Conservation (phyloP, 2,113 vertebrate genomes). For the Neolamprologus caudopunctatus region DNA sequence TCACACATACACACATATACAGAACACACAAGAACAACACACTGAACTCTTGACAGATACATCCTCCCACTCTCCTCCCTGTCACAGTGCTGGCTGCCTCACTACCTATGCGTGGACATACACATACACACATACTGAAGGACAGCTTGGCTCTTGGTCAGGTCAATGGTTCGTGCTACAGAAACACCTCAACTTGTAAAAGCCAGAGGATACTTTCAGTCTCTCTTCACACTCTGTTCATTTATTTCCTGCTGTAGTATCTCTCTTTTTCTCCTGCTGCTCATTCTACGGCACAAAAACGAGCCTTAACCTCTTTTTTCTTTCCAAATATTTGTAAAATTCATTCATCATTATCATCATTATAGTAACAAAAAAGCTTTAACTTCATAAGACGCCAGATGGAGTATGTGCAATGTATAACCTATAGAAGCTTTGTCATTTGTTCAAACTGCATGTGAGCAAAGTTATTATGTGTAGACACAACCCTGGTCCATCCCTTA, state of each 20-base stretch:
- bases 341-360: background rate
- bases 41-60: slow-evolving; percentile 43
- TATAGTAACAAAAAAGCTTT: background rate
- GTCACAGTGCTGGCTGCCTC: slow-evolving; percentile 33
- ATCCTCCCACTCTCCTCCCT: slow-evolving; percentile 28
- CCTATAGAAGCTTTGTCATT: background rate
- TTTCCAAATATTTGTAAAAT: background rate
- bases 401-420: background rate
- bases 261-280: background rate
- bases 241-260: background rate
- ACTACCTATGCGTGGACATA: slow-evolving; percentile 2
- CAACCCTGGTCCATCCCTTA: background rate
- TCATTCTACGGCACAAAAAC: background rate
- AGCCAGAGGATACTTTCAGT: background rate
- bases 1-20: background rate
- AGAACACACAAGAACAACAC: background rate
- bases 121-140: slow-evolving; percentile 1
- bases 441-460: background rate
- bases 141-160: slow-evolving; percentile 9
- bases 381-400: background rate
- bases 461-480: background rate
- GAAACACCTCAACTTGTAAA: slow-evolving; percentile 23
- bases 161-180: slow-evolving; percentile 15
- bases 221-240: background rate
- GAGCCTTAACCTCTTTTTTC: background rate